These are phyloP conservation scores for Rhinogobius similis DNA, from an alignment of 2,113 vertebrate species.

Conservation along the genomic window DNA sequence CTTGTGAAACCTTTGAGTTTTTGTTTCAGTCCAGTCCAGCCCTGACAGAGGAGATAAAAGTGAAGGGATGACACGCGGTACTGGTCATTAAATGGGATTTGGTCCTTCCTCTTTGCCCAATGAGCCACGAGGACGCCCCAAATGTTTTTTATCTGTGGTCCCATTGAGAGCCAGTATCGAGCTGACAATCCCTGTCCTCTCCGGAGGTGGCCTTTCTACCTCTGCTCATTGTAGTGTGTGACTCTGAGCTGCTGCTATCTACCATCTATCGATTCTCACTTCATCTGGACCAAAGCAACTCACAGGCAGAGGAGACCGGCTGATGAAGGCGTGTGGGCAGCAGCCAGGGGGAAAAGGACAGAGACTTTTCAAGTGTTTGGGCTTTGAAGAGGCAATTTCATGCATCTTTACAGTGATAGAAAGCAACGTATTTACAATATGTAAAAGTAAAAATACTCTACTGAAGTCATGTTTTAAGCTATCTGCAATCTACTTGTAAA, in stretches of 20 bases:
- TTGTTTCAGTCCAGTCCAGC: neutral
- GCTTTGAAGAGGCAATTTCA: slow-evolving; percentile 4
- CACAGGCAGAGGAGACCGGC: slow-evolving; percentile 20
- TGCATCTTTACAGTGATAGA: neutral
- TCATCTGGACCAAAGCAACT: slow-evolving; percentile 61
- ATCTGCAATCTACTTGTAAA: too few relatives aligned
- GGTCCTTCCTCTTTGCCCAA: slow-evolving; percentile 65
- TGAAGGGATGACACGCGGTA: slow-evolving; percentile 52
- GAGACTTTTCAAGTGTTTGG: slow-evolving; percentile 23
- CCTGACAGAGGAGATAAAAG: slow-evolving; percentile 54
- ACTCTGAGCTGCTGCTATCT: slow-evolving; percentile 64
- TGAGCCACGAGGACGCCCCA: slow-evolving; percentile 71
- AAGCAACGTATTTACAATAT: too few relatives aligned
- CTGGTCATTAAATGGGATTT: slow-evolving; percentile 72
- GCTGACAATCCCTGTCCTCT: slow-evolving; percentile 71
- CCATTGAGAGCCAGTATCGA: slow-evolving; percentile 68
- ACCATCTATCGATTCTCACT: slow-evolving; percentile 72
- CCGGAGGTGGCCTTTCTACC: slow-evolving; percentile 70
- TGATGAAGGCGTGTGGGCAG: slow-evolving; percentile 20
- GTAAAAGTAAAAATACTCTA: too few relatives aligned
- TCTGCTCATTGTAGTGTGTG: slow-evolving; percentile 67
- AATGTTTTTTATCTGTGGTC: slow-evolving; percentile 69
- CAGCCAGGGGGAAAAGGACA: slow-evolving; percentile 27
- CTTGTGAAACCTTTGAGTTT: neutral
- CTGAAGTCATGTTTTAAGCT: too few relatives aligned